Evolutionary conservation across 1,140 invertebrate species (phyloP), one percentile per base, ranked within the genome.

Genomic region (Heliconius hermathena): DNA sequence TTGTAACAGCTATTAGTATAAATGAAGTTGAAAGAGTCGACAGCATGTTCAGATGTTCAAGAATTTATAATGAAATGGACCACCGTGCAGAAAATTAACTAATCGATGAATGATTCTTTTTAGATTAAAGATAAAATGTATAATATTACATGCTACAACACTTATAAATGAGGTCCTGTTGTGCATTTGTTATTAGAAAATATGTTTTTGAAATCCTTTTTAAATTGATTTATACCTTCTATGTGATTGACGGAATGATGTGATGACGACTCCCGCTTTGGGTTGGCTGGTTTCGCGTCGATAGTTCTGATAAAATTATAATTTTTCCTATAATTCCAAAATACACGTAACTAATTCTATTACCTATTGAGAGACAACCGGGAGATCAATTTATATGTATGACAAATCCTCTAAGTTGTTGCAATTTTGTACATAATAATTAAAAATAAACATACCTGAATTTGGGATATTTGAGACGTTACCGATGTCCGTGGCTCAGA

Each of bases 211-310:
- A 29, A 16, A 29, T 29, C 60, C 13, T 66, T 66, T 66, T 26
- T 66, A 66, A 66, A 26, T 26, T 26, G 11, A 22, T 66, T 66
- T 66, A 91, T 95, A 98, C 97, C 98, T 97, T 93, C 98, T 93
- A 86, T 98, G 97, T 3, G 98, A 98, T 88, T 98, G 97, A 70
- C 98, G 94, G 85, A 97, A 98, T 38, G 98, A 98, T 1, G 98
- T 99, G n/a, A 99, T 98, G 16, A 99, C 98, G 11, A 98, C 98
- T 5, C 98, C 98, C 20, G 96, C 97, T 95, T 97, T 97, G 11
- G 94, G 91, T 81, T 95, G 94, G 76, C 91, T 93, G 18, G 93
- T 93, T 80, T 95, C 94, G 3, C 94, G 89, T n/a, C 94, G 92
- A 74, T 94, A 95, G 52, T 90, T 94, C 94, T 95, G 83, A 73